Percentiles rank a stretch among this genome's conserved stretches.
Evolutionary conservation across 1,140 invertebrate species (phyloP).

Genomic region (Aphelinus atriplicis): DNA sequence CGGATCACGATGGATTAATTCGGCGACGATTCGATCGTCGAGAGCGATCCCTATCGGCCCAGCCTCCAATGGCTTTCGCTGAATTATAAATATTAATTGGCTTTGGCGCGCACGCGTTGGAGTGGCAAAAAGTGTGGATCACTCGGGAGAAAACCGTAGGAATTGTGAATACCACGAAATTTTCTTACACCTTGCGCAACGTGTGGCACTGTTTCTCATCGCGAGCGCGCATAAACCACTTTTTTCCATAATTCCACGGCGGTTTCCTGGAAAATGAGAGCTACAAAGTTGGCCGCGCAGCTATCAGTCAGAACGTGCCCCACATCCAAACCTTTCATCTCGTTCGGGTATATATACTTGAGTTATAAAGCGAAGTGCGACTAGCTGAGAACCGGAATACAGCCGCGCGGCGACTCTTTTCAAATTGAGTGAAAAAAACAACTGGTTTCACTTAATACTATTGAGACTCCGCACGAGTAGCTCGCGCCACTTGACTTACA

Average conservation of each 20-base stretch:
- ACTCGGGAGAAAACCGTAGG: background rate
- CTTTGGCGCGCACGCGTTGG: too few species aligned
- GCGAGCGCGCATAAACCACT: background rate
- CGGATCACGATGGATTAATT: too few species aligned
- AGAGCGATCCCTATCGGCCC: too few species aligned
- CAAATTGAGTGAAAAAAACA: background rate
- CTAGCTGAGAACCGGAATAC: constrained; percentile 28
- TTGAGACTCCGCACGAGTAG: background rate
- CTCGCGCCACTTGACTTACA: too few species aligned
- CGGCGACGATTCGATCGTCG: too few species aligned
- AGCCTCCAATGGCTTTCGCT: too few species aligned
- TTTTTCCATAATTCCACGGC: constrained; percentile 6
- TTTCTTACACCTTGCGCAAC: background rate
- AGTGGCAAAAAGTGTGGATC: background rate
- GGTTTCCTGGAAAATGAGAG: constrained; percentile 15
- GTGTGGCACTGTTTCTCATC: background rate
- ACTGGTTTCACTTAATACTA: background rate
- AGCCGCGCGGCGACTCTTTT: constrained; percentile 1
- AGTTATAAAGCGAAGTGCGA: background rate
- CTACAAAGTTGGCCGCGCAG: background rate
- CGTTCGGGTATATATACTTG: background rate
- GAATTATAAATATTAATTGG: too few species aligned
- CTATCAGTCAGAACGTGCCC: constrained; percentile 37
- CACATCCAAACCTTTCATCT: constrained; percentile 36
- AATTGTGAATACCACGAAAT: constrained; percentile 5